Base-by-base conservation (phyloP, 2,888 invertebrate genomes). In the Andrena trimmerana region DNA sequence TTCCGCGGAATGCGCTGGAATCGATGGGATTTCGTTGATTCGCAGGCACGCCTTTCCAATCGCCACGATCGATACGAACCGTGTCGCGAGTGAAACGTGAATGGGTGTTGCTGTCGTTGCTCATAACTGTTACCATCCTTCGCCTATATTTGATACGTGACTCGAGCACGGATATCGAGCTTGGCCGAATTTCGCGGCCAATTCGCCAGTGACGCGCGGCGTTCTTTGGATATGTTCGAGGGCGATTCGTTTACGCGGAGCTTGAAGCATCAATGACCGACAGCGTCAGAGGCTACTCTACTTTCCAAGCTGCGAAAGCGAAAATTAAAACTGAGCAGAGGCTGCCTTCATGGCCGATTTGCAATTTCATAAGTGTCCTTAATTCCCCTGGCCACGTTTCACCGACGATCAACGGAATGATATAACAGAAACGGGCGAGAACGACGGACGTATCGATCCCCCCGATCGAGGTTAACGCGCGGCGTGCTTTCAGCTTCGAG, bases 11-110 rank as follows among this genome's bases (percentile, higher is more conserved):
- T 36, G 63, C 63, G 16, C 10, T 1, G 7, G 60, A 48, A 29
- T 54, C 52, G 57, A 54, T 36, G 52, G 36, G 54, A 48, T 79
- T 66, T 79, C 68, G 54, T 63, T 78, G 78, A 65, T 60, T 52
- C 7, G 50, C 36, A 27, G 42, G 24, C 31, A 24, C 31, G n/a
- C 78, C 63, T 63, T 69, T 69, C 69, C 24, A 79, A 80, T 80
- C 42, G 33, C 16, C 42, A 3, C 78, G 73, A 62, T 70, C 62
- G 57, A 68, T 65, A 36, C 48, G 63, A 82, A 81, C 62, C 62
- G 70, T 82, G 70, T 62, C 82, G 76, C 65, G 20, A 83, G 73
- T 82, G 73, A 83, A 83, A 82, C 72, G 73, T 82, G 83, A 82
- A 83, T 74, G 73, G 50, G 57, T 42, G 65, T 62, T 57, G 48